Evolutionary conservation across 2,113 vertebrate genomes (phyloP), one percentile per base, ranked within the genome.

Genomic region (Lynx canadensis): DNA sequence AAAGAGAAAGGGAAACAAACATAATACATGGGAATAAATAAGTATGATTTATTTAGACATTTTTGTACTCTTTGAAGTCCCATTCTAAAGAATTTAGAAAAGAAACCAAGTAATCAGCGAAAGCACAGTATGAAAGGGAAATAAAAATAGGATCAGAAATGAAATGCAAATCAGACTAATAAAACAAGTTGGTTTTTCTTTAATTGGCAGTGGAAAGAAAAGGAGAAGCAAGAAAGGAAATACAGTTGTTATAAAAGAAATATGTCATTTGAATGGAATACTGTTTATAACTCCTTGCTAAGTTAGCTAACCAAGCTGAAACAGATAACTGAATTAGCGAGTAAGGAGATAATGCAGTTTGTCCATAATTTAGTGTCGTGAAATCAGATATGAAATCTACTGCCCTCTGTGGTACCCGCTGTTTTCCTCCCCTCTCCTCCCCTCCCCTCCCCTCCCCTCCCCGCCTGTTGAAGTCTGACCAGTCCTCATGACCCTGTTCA

Each of bases 181-280:
- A 73, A 63, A 83, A 71, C 23, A 83, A 71, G 63, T 25, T 23
- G 21, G 57, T 45, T 45, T 86, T 80, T 63, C 82, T 93, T 94
- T 96, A 94, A 97, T 82, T 91, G 82, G 48, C 60, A 36, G 71
- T 66, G 38, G 89, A 69, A 97, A 91, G 76, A 94, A 88, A 95
- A 95, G 15, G 45, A 76, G 73, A 94, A 96, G 48, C 87, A 41
- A 94, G 87, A 96, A 94, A 71, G 57, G 76, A 97, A 88, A 90
- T 88, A 73, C 15, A 60, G 74, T 91, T 93, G 69, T 89, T 93
- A 38, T 73, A 79, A 78, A 76, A 85, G 63, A 96, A 97, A 73
- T 74, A 57, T 93, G 90, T 95, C 88, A 84, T 95, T 95, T 89
- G 38, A 92, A 60, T 90, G 63, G 84, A 60, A 94, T 89, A 76